Percentiles rank a stretch among this genome's conserved stretches.
These are phyloP conservation scores for Ceryle rudis DNA, from an alignment of 2,797 vertebrate genomes.

Conservation along the genomic window DNA sequence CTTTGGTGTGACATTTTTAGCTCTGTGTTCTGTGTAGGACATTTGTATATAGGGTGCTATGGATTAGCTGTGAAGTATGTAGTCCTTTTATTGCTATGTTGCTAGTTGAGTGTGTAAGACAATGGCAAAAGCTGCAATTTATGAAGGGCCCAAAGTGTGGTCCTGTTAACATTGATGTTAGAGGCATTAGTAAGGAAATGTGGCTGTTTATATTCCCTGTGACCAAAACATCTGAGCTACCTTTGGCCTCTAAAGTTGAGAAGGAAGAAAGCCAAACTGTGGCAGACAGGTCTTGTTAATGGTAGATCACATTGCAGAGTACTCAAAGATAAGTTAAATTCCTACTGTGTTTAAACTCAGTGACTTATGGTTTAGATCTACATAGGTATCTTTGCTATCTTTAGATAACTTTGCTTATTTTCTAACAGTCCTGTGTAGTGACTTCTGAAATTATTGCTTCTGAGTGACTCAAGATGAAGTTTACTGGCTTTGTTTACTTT, in stretches of 20 bases:
- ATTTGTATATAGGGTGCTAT: not conserved
- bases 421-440: not conserved
- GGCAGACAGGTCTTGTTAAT: accelerated
- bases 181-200: not conserved
- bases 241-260: not conserved
- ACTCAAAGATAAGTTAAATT: not conserved
- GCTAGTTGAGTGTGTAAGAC: not conserved
- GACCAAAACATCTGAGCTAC: not conserved
- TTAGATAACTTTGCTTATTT: slow-evolving; percentile 32
- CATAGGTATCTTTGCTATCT: not conserved
- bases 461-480: slow-evolving; percentile 54
- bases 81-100: not conserved
- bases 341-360: not conserved
- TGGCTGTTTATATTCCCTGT: not conserved
- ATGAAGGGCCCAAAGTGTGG: not conserved
- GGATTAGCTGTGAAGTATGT: not conserved
- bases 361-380: not conserved
- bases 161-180: not conserved
- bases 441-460: not conserved
- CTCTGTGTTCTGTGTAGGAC: not conserved
- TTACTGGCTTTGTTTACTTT: slow-evolving; percentile 67
- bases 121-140: not conserved
- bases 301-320: not conserved
- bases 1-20: not conserved
- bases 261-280: not conserved